These are phyloP conservation scores for Adelosebastes latens DNA, from an alignment of 2,797 vertebrate species.

Conservation along the genomic window DNA sequence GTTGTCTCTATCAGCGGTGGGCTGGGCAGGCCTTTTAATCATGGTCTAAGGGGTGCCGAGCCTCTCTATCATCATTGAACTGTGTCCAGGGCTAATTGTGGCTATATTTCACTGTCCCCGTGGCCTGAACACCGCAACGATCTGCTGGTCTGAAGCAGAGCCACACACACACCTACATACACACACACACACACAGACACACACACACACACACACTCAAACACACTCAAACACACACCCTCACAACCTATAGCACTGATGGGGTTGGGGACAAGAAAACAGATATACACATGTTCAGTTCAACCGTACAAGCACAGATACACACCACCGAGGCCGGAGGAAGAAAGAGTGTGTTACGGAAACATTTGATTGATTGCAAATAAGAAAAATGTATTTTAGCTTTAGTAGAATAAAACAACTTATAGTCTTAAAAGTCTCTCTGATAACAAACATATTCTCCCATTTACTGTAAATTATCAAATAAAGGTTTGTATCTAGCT, in stretches of 20 bases:
- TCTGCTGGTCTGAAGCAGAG: constrained; percentile 74
- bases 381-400: background rate
- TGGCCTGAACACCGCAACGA: constrained; percentile 81
- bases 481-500: background rate
- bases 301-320: background rate
- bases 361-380: background rate
- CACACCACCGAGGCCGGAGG: background rate
- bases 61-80: constrained; percentile 98
- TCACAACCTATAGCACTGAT: background rate
- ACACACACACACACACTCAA: background rate
- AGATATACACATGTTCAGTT: constrained; percentile 22
- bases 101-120: constrained; percentile 97
- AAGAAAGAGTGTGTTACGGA: background rate
- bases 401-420: background rate
- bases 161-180: constrained; percentile 29
- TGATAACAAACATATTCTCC: background rate
- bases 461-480: background rate
- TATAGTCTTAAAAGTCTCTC: background rate
- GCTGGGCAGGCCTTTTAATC: constrained; percentile 95
- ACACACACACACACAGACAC: background rate
- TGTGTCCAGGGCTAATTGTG: constrained; percentile 97
- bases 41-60: constrained; percentile 93
- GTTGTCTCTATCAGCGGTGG: constrained; percentile 94
- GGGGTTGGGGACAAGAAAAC: constrained; percentile 25
- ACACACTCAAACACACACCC: background rate